Evolutionary conservation across 2,113 vertebrate species (phyloP).

Genomic region (human (Homo sapiens)): GRCh38 chrX:143206501-143207000

Average conservation of each 20-base stretch:
- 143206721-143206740: background rate
- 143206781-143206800: background rate
- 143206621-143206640: background rate
- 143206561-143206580: conserved; percentile 1
- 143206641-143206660: background rate
- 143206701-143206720: background rate
- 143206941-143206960: background rate
- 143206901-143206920: background rate
- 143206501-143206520: background rate
- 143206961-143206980: background rate
- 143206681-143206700: background rate
- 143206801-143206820: background rate
- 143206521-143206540: background rate
- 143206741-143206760: background rate
- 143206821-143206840: background rate
- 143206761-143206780: background rate
- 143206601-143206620: background rate
- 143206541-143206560: background rate
- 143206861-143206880: background rate
- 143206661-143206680: background rate
- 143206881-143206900: background rate
- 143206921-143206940: background rate
- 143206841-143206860: background rate
- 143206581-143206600: background rate
- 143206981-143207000: background rate